Conservation (phyloP, 2,797 vertebrate genomes). For the Phoeniculus purpureus region DNA sequence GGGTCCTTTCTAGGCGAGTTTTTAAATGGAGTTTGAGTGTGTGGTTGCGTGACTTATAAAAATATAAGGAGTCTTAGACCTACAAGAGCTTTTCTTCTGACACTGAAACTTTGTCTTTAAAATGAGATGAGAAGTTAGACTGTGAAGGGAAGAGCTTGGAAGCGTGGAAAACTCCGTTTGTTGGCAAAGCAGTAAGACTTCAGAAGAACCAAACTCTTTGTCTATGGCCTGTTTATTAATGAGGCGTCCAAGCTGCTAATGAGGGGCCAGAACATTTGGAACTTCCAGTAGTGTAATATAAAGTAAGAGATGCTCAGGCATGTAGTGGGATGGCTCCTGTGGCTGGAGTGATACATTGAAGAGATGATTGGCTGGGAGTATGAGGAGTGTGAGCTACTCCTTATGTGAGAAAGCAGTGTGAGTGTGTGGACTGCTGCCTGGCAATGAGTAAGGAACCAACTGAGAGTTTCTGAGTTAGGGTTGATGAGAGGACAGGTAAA, state of each 20-base stretch:
- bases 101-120: neutral
- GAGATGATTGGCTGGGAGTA: no score
- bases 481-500: no score
- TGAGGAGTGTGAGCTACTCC: no score
- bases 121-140: neutral
- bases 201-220: neutral
- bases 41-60: neutral
- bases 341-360: no score
- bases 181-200: neutral
- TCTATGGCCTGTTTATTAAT: neutral
- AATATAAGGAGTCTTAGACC: neutral
- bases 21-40: neutral
- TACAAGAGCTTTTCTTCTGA: neutral
- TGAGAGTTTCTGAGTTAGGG: no score
- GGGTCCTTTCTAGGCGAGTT: neutral
- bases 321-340: no score
- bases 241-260: neutral
- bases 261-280: no score
- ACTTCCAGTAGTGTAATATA: no score
- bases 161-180: neutral
- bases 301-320: no score
- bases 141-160: neutral
- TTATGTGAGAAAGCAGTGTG: no score
- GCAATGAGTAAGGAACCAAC: no score
- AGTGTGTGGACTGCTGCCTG: no score